A percentile compares a stretch with the other conserved stretches of the same genome.
These are phyloP conservation scores for Oryzias dopingdopingensis DNA, from an alignment of 2,797 vertebrate genomes.

Conservation along the genomic window DNA sequence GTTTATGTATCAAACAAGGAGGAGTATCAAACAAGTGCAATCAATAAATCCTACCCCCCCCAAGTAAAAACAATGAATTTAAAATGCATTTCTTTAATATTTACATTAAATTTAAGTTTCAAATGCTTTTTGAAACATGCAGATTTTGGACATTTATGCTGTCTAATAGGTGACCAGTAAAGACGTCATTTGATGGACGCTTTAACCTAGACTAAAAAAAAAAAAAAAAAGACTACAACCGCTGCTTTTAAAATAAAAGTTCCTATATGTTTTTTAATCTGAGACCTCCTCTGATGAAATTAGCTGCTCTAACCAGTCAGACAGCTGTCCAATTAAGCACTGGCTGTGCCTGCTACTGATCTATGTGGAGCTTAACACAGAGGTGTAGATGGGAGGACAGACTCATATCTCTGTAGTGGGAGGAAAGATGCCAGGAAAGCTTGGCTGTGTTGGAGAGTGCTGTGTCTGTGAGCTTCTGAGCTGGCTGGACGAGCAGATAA, in stretches of 20 bases:
- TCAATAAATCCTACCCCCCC: too few species aligned
- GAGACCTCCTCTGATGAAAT: conserved; percentile 54
- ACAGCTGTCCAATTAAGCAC: conserved; percentile 67
- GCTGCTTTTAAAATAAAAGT: conserved; percentile 4
- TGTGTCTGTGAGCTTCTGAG: conserved; percentile 60
- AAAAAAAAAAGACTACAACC: too few species aligned
- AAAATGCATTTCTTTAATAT: too few species aligned
- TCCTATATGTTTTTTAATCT: conserved; percentile 22
- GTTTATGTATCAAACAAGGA: too few species aligned
- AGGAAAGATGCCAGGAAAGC: conserved; percentile 64
- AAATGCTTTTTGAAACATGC: too few species aligned
- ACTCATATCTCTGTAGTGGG: conserved; percentile 56
- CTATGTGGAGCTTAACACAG: conserved; percentile 62
- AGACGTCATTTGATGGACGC: too few species aligned
- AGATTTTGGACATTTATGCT: too few species aligned
- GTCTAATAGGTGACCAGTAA: too few species aligned
- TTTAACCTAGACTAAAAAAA: too few species aligned
- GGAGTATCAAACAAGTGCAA: too few species aligned
- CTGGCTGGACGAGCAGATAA: conserved; percentile 76
- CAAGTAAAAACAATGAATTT: too few species aligned
- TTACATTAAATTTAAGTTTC: too few species aligned
- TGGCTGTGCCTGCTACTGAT: conserved; percentile 49
- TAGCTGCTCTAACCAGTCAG: conserved; percentile 56
- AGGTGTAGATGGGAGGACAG: conserved; percentile 68
- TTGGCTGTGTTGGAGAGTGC: conserved; percentile 63